Evolutionary conservation across 2,113 vertebrate genomes (phyloP).

Genomic region (Physeter macrocephalus): DNA sequence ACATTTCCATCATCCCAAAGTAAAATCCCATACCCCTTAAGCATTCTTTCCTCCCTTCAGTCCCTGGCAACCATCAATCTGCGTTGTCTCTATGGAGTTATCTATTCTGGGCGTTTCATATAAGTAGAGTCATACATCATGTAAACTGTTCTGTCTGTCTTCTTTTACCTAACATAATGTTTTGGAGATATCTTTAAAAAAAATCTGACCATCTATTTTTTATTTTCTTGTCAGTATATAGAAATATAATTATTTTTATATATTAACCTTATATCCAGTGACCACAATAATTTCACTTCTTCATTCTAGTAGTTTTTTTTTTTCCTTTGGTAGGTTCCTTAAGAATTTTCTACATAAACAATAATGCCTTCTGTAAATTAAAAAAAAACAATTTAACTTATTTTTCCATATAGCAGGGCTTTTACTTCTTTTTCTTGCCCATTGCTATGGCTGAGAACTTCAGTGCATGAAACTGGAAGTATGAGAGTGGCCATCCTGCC

Average conservation of each 20-base stretch:
- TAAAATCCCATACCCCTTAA: neutral
- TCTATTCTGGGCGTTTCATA: neutral
- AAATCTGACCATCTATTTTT: neutral
- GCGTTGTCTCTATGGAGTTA: neutral
- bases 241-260: neutral
- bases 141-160: neutral
- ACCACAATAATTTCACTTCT: neutral
- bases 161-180: neutral
- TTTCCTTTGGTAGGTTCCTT: neutral
- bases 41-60: neutral
- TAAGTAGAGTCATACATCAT: neutral
- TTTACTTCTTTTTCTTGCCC: neutral
- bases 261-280: neutral
- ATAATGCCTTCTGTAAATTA: neutral
- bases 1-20: neutral
- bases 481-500: neutral
- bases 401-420: neutral
- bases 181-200: neutral
- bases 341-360: neutral
- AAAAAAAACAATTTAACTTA: neutral
- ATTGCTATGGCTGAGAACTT: neutral
- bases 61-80: neutral
- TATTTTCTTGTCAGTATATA: neutral
- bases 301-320: neutral
- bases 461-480: neutral